These are phyloP conservation scores for Tenthredo amoena DNA, from an alignment of 2,888 invertebrate species.

Conservation along the genomic window DNA sequence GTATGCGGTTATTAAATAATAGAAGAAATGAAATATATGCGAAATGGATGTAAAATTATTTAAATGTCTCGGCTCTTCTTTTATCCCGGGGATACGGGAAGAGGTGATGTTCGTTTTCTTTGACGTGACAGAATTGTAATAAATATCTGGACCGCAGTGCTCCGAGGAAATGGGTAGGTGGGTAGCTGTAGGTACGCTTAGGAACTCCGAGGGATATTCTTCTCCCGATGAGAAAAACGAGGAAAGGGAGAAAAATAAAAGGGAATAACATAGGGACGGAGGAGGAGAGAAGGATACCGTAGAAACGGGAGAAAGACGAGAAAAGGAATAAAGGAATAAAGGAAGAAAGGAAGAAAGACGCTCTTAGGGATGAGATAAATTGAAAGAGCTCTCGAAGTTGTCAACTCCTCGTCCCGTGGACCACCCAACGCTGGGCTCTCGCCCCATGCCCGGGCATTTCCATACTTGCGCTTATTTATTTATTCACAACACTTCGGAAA, in stretches of 20 bases:
- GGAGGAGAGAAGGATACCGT: constrained; percentile 35
- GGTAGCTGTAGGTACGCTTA: constrained; percentile 31
- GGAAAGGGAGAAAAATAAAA: constrained; percentile 51
- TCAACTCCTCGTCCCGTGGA: constrained; percentile 68
- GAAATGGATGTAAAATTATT: constrained; percentile 7
- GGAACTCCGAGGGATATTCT: background rate
- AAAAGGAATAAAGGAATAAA: constrained; percentile 55
- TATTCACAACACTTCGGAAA: constrained; percentile 67
- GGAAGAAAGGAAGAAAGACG: constrained; percentile 63
- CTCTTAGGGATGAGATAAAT: constrained; percentile 74
- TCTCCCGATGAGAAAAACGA: background rate
- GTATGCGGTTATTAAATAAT: background rate
- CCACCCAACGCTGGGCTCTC: constrained; percentile 41
- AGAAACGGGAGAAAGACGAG: constrained; percentile 55
- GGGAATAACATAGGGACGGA: constrained; percentile 28
- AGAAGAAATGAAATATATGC: background rate
- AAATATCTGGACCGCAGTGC: constrained; percentile 62
- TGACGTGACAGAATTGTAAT: constrained; percentile 67
- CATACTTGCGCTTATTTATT: constrained; percentile 65
- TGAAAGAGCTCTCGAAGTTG: constrained; percentile 76
- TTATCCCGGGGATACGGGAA: background rate
- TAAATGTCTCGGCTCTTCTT: constrained; percentile 36
- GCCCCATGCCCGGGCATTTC: constrained; percentile 26
- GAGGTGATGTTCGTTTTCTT: constrained; percentile 44
- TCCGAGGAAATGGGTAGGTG: constrained; percentile 51